Base-by-base conservation (phyloP, 2,113 vertebrate species). In the Pachypanchax playfairii region DNA sequence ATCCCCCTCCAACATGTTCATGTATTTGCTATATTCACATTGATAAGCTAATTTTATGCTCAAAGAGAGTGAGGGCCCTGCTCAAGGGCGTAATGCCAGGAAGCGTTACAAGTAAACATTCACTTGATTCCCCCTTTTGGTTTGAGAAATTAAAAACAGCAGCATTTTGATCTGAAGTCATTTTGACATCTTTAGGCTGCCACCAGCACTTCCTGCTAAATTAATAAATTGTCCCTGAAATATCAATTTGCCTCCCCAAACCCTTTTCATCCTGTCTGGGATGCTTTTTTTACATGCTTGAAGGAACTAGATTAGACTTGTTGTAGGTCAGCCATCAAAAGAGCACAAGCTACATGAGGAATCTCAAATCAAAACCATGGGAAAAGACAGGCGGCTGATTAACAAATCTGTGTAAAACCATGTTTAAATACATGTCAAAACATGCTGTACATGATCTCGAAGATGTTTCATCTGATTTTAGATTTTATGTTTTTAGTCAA, bases 41-140 rank as follows among this genome's bases (percentile, higher is more conserved):
- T 48, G 70, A 55, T 46, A 61, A 70, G 52, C 52, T 42, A 49
- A 50, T 76, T 46, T 35, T 67, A 22, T 60, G 64, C 64, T 63
- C 56, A 55, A 9, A 61, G 24, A 60, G 21, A 52, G 56, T 10
- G 18, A 65, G 44, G 62, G 58, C 73, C 43, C 64, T 81, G 79
- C 77, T 75, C 65, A 82, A 84, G 48, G 83, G 79, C 75, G 61
- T 41, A 33, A 18, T 61, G 70, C 70, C 79, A 85, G 64, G n/a
- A 75, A 31, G 57, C 73, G 33, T 70, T 76, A 79, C 64, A 70
- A 35, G 46, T 77, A 64, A 61, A 53, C 61, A 74, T 78, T 76
- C 51, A 54, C 67, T 75, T 75, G 65, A 43, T 73, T 38, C 62
- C 78, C 36, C 42, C 52, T 71, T 62, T 65, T 72, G 64, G 68